Evolutionary conservation across 2,797 vertebrate genomes (phyloP).

Genomic region (Sebastes taczanowskii): DNA sequence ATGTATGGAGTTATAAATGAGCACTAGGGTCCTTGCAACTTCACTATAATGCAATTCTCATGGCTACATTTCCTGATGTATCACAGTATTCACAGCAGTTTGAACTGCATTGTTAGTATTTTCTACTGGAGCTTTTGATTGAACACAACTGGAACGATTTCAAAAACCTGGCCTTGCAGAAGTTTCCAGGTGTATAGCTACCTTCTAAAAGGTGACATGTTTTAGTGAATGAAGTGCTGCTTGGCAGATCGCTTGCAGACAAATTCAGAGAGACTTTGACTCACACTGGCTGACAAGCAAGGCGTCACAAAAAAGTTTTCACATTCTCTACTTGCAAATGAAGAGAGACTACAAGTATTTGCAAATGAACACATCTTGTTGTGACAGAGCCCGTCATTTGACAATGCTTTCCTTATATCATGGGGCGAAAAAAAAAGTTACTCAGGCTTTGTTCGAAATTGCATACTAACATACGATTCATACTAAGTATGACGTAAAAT

Average conservation of each 20-base stretch:
- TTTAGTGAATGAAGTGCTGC: background rate
- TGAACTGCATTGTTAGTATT: background rate
- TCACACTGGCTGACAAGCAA: background rate
- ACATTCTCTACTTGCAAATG: background rate
- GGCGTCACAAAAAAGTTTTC: background rate
- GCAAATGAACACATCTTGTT: background rate
- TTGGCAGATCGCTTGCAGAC: background rate
- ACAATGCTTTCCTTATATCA: background rate
- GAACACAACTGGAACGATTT: background rate
- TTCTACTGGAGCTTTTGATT: background rate
- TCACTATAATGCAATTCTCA: conserved; percentile 7
- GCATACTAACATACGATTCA: background rate
- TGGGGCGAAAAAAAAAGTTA: background rate
- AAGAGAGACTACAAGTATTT: background rate
- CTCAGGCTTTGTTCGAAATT: background rate
- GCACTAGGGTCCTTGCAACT: background rate
- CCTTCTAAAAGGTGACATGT: background rate
- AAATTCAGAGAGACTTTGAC: background rate
- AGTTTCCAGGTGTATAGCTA: background rate
- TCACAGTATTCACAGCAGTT: conserved; percentile 10
- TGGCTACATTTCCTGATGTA: conserved; percentile 6
- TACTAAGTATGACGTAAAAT: background rate
- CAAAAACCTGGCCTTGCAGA: conserved; percentile 21
- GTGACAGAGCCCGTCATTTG: background rate
- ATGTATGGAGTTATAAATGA: conserved; percentile 3